Conservation (phyloP, 2,888 invertebrate species). For the Cerceris rybyensis region DNA sequence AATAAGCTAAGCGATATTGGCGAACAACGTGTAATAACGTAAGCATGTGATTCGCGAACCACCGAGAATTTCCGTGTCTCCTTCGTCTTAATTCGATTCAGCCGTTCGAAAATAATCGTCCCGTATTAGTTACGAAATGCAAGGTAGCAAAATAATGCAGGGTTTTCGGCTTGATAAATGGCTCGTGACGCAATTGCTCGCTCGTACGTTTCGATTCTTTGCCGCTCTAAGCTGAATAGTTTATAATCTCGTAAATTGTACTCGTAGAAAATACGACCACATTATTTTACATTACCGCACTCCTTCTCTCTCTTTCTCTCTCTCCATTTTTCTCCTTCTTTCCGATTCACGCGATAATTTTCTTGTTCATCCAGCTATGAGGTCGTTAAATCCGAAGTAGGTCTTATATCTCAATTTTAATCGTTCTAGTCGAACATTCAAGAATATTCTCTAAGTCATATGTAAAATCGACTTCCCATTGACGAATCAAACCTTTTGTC, state of each 20-base stretch:
- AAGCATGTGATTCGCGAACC: slow-evolving; percentile 39
- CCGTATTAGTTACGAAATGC: slow-evolving; percentile 42
- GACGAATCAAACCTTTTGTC: no score
- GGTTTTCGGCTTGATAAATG: slow-evolving; percentile 24
- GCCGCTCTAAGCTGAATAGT: not conserved
- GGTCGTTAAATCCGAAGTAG: no score
- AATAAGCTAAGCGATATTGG: slow-evolving; percentile 52
- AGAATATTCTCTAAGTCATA: no score
- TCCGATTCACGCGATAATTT: no score
- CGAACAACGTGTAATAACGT: slow-evolving; percentile 47
- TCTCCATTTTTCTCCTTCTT: no score
- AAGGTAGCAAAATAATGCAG: slow-evolving; percentile 20
- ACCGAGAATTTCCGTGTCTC: slow-evolving; percentile 41
- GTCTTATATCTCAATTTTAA: no score
- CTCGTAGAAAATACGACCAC: not conserved
- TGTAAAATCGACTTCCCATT: no score
- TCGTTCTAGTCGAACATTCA: no score
- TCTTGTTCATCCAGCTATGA: no score
- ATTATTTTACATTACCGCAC: no score
- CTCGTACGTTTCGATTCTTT: not conserved
- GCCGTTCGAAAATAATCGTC: slow-evolving; percentile 31
- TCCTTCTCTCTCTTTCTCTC: no score
- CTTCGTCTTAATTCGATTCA: slow-evolving; percentile 21
- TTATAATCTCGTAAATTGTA: not conserved
- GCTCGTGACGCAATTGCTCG: not conserved